A percentile compares a stretch with the other conserved stretches of the same genome.
phyloP scores from a whole-genome alignment of 2,113 vertebrate species.

The Heptranchias perlo region DNA sequence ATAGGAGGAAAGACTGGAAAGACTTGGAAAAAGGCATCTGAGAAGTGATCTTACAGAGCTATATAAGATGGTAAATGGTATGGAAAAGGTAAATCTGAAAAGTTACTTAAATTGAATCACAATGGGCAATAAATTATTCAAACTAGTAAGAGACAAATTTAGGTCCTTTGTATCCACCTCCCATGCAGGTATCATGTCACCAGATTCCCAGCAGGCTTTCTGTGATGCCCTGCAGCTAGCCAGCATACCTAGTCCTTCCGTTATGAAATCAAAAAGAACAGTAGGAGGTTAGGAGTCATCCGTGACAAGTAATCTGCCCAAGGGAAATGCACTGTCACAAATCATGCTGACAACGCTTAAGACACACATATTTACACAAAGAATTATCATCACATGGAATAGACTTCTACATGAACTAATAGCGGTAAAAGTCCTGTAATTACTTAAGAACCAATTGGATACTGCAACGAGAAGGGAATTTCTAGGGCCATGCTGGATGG shows the following conservation, averaged over 20 bases:
- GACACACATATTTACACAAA: background rate
- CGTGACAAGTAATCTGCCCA: background rate
- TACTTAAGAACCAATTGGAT: background rate
- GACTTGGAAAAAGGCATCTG: background rate
- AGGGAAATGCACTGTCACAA: background rate
- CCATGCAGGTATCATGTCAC: background rate
- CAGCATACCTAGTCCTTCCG: background rate
- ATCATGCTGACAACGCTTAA: background rate
- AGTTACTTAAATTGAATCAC: background rate
- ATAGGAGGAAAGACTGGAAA: background rate
- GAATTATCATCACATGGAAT: background rate
- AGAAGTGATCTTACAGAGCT: background rate
- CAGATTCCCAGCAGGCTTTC: background rate
- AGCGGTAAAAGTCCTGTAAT: background rate
- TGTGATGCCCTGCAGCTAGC: background rate
- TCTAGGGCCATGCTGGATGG: constrained; percentile 51
- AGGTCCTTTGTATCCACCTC: background rate
- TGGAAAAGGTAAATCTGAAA: background rate
- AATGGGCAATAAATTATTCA: background rate
- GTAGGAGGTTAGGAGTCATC: background rate
- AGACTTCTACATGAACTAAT: background rate
- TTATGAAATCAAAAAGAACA: background rate
- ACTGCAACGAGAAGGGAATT: background rate
- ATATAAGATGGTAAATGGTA: background rate
- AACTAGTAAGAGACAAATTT: background rate